Percentiles rank a stretch among this genome's conserved stretches.
These are phyloP conservation scores for Sebastes iracundus DNA, from an alignment of 2,797 vertebrate genomes.

Conservation along the genomic window DNA sequence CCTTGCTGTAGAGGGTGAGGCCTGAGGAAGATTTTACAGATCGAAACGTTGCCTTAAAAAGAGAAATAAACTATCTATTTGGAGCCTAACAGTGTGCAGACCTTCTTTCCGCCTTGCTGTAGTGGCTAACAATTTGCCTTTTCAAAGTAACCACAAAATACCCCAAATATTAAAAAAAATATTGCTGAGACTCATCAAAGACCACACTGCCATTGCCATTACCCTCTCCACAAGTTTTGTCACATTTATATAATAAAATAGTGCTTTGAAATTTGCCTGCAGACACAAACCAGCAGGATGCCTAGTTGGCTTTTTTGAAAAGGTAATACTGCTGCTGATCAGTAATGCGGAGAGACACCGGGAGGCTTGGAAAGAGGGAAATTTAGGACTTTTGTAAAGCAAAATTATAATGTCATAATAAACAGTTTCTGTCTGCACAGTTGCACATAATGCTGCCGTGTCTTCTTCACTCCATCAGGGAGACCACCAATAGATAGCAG, in stretches of 20 bases:
- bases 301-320: constrained; percentile 25
- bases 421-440: neutral
- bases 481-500: constrained; percentile 12
- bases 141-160: constrained; percentile 32
- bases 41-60: neutral
- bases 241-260: constrained; percentile 44
- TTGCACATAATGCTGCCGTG: neutral
- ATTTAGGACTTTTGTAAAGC: constrained; percentile 19
- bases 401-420: constrained; percentile 7
- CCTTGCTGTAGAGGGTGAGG: neutral
- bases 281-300: constrained; percentile 41
- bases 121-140: constrained; percentile 19
- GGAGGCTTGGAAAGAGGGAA: neutral
- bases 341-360: constrained; percentile 6
- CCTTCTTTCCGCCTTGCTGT: neutral
- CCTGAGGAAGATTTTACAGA: neutral
- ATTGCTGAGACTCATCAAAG: constrained; percentile 39
- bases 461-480: neutral
- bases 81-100: neutral
- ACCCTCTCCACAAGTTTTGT: constrained; percentile 33
- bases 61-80: neutral
- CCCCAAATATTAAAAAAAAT: neutral
- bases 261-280: constrained; percentile 50
- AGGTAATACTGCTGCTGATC: constrained; percentile 28
- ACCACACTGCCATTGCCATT: constrained; percentile 21